Percentiles rank a stretch among this genome's conserved stretches.
Evolutionary conservation across 1,140 invertebrate species (phyloP).

Genomic region (Babylonia areolata): DNA sequence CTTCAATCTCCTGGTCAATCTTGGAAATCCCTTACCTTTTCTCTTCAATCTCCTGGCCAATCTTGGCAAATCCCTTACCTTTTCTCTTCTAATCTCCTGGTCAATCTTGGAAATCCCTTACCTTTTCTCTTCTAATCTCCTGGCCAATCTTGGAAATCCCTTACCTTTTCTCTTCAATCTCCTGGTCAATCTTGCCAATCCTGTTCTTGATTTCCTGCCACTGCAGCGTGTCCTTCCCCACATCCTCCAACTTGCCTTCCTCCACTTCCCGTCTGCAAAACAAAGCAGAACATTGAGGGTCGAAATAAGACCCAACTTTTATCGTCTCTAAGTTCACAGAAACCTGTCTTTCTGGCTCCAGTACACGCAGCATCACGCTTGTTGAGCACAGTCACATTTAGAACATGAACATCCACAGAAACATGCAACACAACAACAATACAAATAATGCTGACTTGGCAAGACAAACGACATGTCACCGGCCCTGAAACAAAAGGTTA

Average conservation of each 20-base stretch:
- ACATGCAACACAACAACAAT: no score
- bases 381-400: no score
- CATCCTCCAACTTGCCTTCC: conserved; percentile 29
- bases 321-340: no score
- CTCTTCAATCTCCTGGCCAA: neutral
- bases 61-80: conserved; percentile 27
- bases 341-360: no score
- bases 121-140: conserved; percentile 53
- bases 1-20: no score
- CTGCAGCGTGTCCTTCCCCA: conserved; percentile 28
- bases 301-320: no score
- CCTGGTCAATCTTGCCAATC: conserved; percentile 50
- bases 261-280: conserved; percentile 52
- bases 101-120: conserved; percentile 21
- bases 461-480: no score
- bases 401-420: no score
- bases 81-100: conserved; percentile 26
- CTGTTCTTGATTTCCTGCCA: conserved; percentile 37
- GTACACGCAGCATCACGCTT: no score
- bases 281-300: neutral
- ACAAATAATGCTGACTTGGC: no score
- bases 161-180: conserved; percentile 55
- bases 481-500: no score
- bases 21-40: neutral
- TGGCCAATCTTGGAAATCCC: conserved; percentile 30